Conservation (phyloP, 2,113 vertebrate species). For the Charadrius vociferus region DNA sequence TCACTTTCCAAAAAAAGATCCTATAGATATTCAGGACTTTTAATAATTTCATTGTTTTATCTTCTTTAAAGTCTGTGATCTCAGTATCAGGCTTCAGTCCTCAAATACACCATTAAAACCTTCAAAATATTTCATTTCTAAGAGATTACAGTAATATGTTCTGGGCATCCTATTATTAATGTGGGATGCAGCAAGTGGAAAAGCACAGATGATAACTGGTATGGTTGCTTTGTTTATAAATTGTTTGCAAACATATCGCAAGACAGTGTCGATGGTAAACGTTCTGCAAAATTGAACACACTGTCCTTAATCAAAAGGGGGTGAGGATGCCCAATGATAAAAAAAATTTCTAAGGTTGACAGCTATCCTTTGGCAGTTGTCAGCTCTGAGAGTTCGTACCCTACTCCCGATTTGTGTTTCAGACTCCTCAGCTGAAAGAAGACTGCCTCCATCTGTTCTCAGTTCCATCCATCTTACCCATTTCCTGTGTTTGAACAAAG, state of each 20-base stretch:
- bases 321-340: background rate
- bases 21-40: background rate
- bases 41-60: background rate
- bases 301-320: background rate
- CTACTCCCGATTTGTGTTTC: background rate
- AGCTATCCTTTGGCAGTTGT: background rate
- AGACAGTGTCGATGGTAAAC: background rate
- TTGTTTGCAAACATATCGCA: background rate
- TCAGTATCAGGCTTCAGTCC: background rate
- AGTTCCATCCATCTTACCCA: accelerated
- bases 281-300: background rate
- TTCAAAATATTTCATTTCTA: background rate
- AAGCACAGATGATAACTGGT: background rate
- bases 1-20: background rate
- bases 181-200: background rate
- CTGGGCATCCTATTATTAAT: background rate
- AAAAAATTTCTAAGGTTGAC: background rate
- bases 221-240: background rate
- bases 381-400: background rate
- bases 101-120: background rate
- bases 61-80: background rate
- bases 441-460: background rate
- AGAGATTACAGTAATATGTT: background rate
- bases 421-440: background rate
- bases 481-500: background rate